Evolutionary conservation across 2,888 invertebrate species (phyloP).

Genomic region (Lochmaea crataegi): DNA sequence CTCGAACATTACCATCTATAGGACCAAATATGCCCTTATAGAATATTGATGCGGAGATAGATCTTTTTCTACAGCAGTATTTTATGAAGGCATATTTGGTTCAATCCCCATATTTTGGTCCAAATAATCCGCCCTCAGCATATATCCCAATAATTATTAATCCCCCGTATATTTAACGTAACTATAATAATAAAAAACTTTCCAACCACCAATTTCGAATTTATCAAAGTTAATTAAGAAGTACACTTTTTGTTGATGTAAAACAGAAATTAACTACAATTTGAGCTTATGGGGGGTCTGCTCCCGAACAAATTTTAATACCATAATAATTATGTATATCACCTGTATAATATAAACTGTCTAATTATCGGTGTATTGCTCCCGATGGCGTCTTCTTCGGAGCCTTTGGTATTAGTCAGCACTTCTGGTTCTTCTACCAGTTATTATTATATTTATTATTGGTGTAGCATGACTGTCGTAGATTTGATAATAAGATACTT

Average conservation of each 20-base stretch:
- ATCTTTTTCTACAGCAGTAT: too few species aligned
- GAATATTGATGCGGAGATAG: too few species aligned
- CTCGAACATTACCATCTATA: too few species aligned
- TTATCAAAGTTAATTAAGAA: slow-evolving; percentile 1
- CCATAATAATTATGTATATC: slow-evolving; percentile 25
- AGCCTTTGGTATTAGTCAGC: slow-evolving; percentile 23
- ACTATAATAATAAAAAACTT: background rate
- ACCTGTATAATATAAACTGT: slow-evolving; percentile 23
- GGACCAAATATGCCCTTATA: too few species aligned
- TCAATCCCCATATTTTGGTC: too few species aligned
- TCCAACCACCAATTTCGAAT: background rate
- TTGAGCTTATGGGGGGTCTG: slow-evolving; percentile 27
- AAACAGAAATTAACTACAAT: slow-evolving; percentile 8
- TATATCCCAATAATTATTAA: too few species aligned
- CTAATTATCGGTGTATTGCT: slow-evolving; percentile 31
- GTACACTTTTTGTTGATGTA: background rate
- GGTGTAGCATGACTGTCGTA: slow-evolving; percentile 1
- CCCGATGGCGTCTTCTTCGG: slow-evolving; percentile 18
- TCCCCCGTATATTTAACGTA: background rate
- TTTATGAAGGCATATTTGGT: too few species aligned
- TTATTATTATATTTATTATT: slow-evolving; percentile 21
- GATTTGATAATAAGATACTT: slow-evolving; percentile 24
- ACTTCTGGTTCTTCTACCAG: slow-evolving; percentile 16
- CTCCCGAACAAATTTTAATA: slow-evolving; percentile 27
- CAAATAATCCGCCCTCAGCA: too few species aligned